phyloP scores from a whole-genome alignment of 2,888 invertebrate species.

The Sepioteuthis lessoniana region DNA sequence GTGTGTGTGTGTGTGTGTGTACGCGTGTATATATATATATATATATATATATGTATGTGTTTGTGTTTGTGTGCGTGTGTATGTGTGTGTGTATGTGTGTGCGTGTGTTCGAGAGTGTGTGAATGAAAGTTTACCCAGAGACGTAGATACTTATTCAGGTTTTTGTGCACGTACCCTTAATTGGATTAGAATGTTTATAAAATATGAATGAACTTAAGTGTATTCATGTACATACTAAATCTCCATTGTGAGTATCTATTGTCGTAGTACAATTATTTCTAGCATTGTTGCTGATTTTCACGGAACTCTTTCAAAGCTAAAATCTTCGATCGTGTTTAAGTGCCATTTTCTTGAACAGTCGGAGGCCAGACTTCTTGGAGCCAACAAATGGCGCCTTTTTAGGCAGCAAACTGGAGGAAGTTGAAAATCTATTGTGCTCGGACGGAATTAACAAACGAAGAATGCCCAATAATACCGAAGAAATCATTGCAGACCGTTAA shows the following conservation, averaged over 20 bases:
- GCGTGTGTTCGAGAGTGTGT: neutral
- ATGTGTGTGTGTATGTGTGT: neutral
- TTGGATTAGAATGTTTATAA: neutral
- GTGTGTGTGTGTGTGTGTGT: neutral
- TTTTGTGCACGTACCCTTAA: neutral
- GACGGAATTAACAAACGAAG: neutral
- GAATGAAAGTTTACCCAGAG: too few relatives aligned
- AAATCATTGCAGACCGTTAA: neutral
- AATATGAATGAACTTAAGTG: neutral
- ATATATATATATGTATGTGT: neutral
- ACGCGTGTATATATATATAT: neutral
- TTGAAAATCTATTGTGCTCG: neutral
- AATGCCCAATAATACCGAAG: neutral
- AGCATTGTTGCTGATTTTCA: slow-evolving; percentile 7
- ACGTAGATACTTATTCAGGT: neutral
- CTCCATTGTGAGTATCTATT: neutral
- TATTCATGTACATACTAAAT: neutral
- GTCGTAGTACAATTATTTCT: neutral
- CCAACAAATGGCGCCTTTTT: neutral
- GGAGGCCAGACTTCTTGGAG: neutral
- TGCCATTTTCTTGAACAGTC: neutral
- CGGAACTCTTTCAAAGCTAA: neutral
- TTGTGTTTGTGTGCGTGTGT: neutral
- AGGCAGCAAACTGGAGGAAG: neutral
- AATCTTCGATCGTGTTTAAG: neutral